These are phyloP conservation scores for Crotalus viridis DNA, from an alignment of 2,113 vertebrate species.

Conservation along the genomic window DNA sequence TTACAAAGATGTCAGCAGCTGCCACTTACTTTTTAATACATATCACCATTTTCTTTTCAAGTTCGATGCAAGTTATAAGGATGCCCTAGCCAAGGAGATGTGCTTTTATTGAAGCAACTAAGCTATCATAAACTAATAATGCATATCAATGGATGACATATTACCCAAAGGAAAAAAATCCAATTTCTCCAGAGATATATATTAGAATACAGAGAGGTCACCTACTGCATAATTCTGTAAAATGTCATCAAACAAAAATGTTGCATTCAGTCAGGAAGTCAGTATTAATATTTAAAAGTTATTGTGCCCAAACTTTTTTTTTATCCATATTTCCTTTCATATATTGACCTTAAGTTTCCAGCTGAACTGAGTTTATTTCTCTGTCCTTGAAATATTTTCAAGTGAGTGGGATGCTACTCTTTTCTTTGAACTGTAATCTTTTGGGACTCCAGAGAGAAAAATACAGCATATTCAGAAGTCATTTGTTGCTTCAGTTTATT, in stretches of 20 bases:
- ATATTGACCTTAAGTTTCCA: conserved; percentile 49
- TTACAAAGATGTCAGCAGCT: neutral
- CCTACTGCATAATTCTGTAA: conserved; percentile 37
- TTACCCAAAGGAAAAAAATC: neutral
- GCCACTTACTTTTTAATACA: neutral
- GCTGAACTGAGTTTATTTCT: conserved; percentile 47
- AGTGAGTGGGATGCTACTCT: conserved; percentile 28
- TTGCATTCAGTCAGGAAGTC: conserved; percentile 40
- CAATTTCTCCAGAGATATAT: conserved; percentile 12
- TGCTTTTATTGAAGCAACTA: neutral
- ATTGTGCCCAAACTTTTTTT: conserved; percentile 34
- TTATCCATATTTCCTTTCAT: conserved; percentile 58
- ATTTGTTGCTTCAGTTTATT: conserved; percentile 1
- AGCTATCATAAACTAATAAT: neutral
- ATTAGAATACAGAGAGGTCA: neutral
- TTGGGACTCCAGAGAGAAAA: conserved; percentile 42
- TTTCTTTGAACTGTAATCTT: conserved; percentile 38
- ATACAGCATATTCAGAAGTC: conserved; percentile 23
- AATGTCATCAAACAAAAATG: conserved; percentile 49
- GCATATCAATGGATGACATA: neutral
- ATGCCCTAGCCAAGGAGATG: neutral
- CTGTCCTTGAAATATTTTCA: conserved; percentile 39
- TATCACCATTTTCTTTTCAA: neutral
- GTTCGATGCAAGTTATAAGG: neutral
- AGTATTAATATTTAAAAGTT: conserved; percentile 59